Conservation (phyloP, 2,888 invertebrate genomes). For the Leptopilina myrica region DNA sequence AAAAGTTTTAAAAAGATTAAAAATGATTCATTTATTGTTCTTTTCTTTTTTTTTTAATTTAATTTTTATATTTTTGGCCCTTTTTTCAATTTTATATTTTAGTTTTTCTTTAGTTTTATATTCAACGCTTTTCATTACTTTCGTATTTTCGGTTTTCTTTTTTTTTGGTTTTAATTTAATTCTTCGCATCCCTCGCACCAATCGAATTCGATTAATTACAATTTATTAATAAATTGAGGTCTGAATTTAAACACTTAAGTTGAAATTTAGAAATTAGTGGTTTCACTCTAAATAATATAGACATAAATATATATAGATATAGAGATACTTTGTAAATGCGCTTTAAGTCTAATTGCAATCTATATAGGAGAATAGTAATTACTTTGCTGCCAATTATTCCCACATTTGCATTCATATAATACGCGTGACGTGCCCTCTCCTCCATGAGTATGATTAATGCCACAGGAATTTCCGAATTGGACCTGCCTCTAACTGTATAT, state of each 20-base stretch:
- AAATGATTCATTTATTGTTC: too few species aligned
- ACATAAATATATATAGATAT: too few species aligned
- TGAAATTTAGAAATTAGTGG: background rate
- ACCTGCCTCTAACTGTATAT: slow-evolving; percentile 21
- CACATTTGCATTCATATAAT: slow-evolving; percentile 27
- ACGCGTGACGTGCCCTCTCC: slow-evolving; percentile 37
- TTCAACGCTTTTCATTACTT: too few species aligned
- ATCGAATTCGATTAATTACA: background rate
- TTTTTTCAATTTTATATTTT: too few species aligned
- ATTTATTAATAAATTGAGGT: background rate
- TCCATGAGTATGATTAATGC: slow-evolving; percentile 44
- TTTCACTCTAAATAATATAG: background rate
- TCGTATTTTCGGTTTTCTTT: too few species aligned
- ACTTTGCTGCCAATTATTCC: slow-evolving; percentile 2
- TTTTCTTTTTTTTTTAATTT: too few species aligned
- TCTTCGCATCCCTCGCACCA: background rate
- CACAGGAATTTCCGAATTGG: slow-evolving; percentile 43
- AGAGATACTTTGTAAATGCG: background rate
- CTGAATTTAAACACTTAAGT: background rate
- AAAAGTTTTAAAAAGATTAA: too few species aligned
- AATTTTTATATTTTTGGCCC: too few species aligned
- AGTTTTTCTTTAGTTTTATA: too few species aligned
- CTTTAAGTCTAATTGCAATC: slow-evolving; percentile 12
- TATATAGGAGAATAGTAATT: slow-evolving; percentile 23
- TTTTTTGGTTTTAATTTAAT: too few species aligned